Conservation (phyloP, 2,888 invertebrate species). For the Campoplex capitator region DNA sequence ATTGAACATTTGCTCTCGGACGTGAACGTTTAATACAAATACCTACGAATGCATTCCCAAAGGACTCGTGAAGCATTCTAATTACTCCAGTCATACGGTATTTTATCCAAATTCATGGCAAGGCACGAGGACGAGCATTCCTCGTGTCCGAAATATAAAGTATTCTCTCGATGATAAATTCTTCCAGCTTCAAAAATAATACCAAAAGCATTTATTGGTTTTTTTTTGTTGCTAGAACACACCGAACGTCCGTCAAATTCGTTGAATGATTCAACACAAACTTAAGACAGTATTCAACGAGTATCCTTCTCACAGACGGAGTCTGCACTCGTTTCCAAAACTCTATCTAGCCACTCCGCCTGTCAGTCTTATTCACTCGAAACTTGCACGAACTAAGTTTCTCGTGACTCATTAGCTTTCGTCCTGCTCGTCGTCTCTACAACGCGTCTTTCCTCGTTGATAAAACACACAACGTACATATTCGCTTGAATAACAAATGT, state of each 20-base stretch:
- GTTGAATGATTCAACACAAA: conserved; percentile 16
- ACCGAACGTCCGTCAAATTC: background rate
- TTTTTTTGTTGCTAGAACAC: background rate
- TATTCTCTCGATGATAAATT: background rate
- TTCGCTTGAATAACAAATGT: conserved; percentile 59
- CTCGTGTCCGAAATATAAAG: background rate
- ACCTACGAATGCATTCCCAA: conserved; percentile 16
- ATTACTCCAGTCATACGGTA: conserved; percentile 17
- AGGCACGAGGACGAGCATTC: background rate
- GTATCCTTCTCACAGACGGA: conserved; percentile 39
- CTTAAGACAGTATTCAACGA: conserved; percentile 26
- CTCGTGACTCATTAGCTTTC: conserved; percentile 36
- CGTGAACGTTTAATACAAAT: conserved; percentile 50
- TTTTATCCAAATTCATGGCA: conserved; percentile 11
- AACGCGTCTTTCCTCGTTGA: conserved; percentile 1
- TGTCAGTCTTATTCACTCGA: conserved; percentile 32
- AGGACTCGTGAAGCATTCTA: conserved; percentile 30
- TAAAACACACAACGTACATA: conserved; percentile 23
- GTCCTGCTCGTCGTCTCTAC: background rate
- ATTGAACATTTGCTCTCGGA: conserved; percentile 29
- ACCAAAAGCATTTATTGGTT: background rate
- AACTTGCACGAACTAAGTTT: conserved; percentile 56
- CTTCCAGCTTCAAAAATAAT: background rate
- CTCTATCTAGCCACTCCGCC: conserved; percentile 40
- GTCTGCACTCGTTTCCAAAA: conserved; percentile 27